Evolutionary conservation across 2,797 vertebrate species (phyloP).

Genomic region (Macropodus opercularis): DNA sequence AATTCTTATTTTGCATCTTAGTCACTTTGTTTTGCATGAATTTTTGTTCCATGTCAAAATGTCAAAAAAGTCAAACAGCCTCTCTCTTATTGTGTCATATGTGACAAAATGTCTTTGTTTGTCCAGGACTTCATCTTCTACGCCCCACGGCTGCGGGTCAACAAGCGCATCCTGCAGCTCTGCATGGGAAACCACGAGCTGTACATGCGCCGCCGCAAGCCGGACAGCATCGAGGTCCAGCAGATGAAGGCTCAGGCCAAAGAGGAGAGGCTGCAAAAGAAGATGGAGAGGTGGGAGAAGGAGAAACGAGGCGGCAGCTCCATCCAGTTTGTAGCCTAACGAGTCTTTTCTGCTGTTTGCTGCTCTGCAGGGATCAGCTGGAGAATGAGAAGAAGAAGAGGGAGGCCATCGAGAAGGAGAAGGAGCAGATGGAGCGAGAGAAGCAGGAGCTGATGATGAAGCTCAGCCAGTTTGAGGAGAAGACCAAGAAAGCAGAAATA

Average conservation of each 20-base stretch:
- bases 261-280: slow-evolving; percentile 92
- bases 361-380: slow-evolving; percentile 85
- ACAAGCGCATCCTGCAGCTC: slow-evolving; percentile 93
- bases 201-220: slow-evolving; percentile 92
- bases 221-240: slow-evolving; percentile 96
- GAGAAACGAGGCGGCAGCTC: background rate
- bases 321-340: background rate
- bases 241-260: slow-evolving; percentile 98
- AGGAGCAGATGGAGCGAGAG: slow-evolving; percentile 90
- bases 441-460: slow-evolving; percentile 90
- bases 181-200: slow-evolving; percentile 97
- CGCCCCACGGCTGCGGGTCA: slow-evolving; percentile 89
- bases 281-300: slow-evolving; percentile 94
- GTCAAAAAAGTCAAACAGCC: background rate
- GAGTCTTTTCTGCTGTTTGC: background rate
- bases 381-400: slow-evolving; percentile 92
- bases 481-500: slow-evolving; percentile 92
- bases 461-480: slow-evolving; percentile 90
- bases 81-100: too few relatives aligned
- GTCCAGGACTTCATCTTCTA: slow-evolving; percentile 94
- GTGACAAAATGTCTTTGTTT: background rate
- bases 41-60: too few relatives aligned
- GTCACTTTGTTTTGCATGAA: too few relatives aligned
- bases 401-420: slow-evolving; percentile 91
- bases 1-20: too few relatives aligned